A percentile compares a stretch with the other conserved stretches of the same genome.
phyloP scores from a whole-genome alignment of 2,113 vertebrate species.

The Geococcyx californianus region DNA sequence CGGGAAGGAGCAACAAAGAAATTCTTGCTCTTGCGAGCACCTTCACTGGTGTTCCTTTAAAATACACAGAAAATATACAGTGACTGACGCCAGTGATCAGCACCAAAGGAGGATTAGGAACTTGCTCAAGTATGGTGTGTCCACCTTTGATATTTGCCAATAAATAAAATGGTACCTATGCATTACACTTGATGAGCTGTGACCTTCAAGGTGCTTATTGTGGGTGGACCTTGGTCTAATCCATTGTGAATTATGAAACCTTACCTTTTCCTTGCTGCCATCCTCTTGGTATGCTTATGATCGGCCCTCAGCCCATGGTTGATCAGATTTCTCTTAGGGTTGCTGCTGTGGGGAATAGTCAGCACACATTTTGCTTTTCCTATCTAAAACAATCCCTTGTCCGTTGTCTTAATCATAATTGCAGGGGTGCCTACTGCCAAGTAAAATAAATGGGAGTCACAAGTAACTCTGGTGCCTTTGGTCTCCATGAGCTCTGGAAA shows the following conservation, averaged over 20 bases:
- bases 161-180: background rate
- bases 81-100: background rate
- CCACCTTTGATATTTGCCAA: background rate
- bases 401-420: background rate
- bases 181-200: background rate
- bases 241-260: background rate
- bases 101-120: background rate
- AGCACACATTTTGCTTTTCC: background rate
- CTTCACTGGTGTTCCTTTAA: background rate
- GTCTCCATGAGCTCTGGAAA: background rate
- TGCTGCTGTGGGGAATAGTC: background rate
- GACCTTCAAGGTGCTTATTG: background rate
- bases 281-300: background rate
- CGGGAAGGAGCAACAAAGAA: background rate
- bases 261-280: background rate
- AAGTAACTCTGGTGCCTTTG: background rate
- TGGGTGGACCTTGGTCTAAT: background rate
- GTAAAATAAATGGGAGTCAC: background rate
- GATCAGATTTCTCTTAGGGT: background rate
- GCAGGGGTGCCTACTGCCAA: background rate
- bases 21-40: background rate
- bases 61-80: background rate
- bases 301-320: background rate
- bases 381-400: background rate
- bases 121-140: background rate